phyloP scores from a whole-genome alignment of 1,140 invertebrate species.

The Heliothis virescens region DNA sequence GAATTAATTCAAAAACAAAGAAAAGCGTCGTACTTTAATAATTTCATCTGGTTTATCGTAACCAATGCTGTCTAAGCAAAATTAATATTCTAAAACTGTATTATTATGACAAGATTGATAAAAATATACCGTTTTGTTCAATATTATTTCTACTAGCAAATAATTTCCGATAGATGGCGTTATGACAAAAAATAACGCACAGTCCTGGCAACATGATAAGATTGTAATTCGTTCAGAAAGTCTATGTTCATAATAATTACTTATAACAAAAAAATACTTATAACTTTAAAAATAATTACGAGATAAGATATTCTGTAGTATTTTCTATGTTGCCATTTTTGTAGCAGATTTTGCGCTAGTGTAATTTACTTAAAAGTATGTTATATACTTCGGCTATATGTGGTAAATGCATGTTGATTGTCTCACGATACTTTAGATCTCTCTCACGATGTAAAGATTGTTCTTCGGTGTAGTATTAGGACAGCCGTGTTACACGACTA shows the following conservation, averaged over 20 bases:
- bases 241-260: slow-evolving; percentile 16
- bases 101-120: neutral
- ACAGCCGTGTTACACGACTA: no score
- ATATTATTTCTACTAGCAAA: neutral
- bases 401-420: no score
- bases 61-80: neutral
- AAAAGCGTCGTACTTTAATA: neutral
- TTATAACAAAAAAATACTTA: no score
- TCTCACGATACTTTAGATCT: no score
- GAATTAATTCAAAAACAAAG: slow-evolving; percentile 28
- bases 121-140: neutral
- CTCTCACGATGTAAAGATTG: no score
- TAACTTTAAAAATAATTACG: no score
- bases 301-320: no score
- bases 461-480: no score
- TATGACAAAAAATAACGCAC: neutral
- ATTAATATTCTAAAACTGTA: neutral
- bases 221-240: slow-evolving; percentile 7
- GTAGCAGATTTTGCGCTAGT: no score
- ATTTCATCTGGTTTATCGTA: neutral
- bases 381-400: no score
- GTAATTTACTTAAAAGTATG: no score
- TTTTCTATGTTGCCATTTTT: no score
- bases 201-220: slow-evolving; percentile 17
- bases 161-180: slow-evolving; percentile 42